Conservation (phyloP, 1,140 invertebrate genomes). For the Drosophila miranda region DNA sequence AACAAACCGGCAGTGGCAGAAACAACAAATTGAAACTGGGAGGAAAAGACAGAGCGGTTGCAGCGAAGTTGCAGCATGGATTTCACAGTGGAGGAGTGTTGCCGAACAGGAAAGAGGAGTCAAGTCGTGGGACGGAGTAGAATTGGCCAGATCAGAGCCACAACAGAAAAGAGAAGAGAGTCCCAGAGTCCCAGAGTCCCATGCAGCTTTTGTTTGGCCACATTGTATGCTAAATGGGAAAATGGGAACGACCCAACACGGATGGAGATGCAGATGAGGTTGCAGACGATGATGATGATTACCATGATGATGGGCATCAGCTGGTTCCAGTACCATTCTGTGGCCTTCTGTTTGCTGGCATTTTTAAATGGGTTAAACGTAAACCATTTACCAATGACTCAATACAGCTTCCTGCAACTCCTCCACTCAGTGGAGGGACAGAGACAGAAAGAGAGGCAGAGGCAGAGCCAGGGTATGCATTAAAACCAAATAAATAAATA, state of each 20-base stretch:
- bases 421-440: slow-evolving; percentile 11
- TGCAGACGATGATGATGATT: slow-evolving; percentile 14
- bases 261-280: slow-evolving; percentile 23
- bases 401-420: slow-evolving; percentile 70
- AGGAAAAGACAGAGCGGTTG: not conserved
- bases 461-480: slow-evolving; percentile 41
- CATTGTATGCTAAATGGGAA: slow-evolving; percentile 74
- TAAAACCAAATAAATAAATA: slow-evolving; percentile 79
- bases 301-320: slow-evolving; percentile 38
- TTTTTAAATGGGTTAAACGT: slow-evolving; percentile 80
- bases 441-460: too few species aligned
- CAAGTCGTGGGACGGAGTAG: too few species aligned
- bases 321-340: slow-evolving; percentile 1
- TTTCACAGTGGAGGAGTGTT: not conserved
- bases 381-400: slow-evolving; percentile 79
- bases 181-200: slow-evolving; percentile 1
- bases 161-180: slow-evolving; percentile 6
- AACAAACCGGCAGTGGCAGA: slow-evolving; percentile 36
- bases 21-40: slow-evolving; percentile 69
- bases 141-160: too few species aligned
- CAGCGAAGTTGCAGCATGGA: not conserved
- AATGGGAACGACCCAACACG: slow-evolving; percentile 41
- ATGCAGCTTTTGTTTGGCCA: slow-evolving; percentile 40
- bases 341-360: slow-evolving; percentile 32
- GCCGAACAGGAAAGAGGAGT: not conserved